Conservation (phyloP, 2,113 vertebrate species). For the Hippocampus mohnikei region DNA sequence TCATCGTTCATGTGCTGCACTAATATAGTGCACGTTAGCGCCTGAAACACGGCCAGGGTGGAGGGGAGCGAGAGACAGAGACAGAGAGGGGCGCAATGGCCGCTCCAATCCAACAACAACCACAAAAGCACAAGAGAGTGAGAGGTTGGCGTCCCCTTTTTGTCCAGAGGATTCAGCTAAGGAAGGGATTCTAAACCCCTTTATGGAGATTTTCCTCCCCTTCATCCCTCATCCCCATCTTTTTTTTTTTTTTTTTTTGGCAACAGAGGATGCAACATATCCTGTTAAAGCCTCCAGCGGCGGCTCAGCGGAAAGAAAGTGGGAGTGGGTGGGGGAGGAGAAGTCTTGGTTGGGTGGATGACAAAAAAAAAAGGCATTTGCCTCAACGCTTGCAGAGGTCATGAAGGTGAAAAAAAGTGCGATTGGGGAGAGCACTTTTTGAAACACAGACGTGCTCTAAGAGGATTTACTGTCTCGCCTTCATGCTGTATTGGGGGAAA, state of each 20-base stretch:
- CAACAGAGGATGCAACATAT: slow-evolving; percentile 57
- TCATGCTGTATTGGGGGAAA: slow-evolving; percentile 26
- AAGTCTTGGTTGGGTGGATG: slow-evolving; percentile 22
- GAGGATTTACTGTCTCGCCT: slow-evolving; percentile 44
- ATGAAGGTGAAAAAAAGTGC: slow-evolving; percentile 41
- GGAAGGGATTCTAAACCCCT: slow-evolving; percentile 68
- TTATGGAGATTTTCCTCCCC: slow-evolving; percentile 61
- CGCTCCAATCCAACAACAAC: slow-evolving; percentile 45
- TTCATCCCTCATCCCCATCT: slow-evolving; percentile 22
- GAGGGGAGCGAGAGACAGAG: slow-evolving; percentile 64
- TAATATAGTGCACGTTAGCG: slow-evolving; percentile 99
- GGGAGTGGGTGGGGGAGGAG: slow-evolving; percentile 47
- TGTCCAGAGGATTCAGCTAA: slow-evolving; percentile 61
- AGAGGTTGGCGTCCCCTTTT: slow-evolving; percentile 58
- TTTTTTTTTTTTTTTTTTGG: slow-evolving; percentile 55
- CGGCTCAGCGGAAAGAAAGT: slow-evolving; percentile 44
- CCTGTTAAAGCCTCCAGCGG: slow-evolving; percentile 60
- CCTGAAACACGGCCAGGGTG: slow-evolving; percentile 76
- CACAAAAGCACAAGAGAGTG: slow-evolving; percentile 48
- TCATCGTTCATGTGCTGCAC: slow-evolving; percentile 80
- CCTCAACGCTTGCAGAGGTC: slow-evolving; percentile 44
- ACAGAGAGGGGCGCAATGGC: slow-evolving; percentile 72
- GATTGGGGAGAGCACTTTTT: slow-evolving; percentile 16
- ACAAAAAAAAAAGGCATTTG: slow-evolving; percentile 50
- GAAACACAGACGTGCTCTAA: slow-evolving; percentile 41